phyloP scores from a whole-genome alignment of 1,140 invertebrate species.

The Gryllus bimaculatus region DNA sequence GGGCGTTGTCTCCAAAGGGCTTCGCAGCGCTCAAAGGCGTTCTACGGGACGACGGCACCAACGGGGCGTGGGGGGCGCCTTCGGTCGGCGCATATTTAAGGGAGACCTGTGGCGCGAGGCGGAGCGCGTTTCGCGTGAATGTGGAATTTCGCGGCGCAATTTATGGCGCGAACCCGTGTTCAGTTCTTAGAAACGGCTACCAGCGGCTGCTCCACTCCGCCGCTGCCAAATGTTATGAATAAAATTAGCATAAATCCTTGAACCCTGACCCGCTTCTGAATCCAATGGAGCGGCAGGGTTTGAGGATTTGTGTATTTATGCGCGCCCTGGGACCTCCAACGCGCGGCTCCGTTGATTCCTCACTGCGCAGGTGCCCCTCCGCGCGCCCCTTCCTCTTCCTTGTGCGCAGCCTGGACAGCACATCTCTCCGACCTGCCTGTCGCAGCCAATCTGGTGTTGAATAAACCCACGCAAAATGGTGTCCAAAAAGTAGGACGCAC shows the following conservation, averaged over 20 bases:
- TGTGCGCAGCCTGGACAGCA: no score
- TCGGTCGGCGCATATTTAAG: neutral
- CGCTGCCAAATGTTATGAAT: neutral
- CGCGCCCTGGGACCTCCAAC: no score
- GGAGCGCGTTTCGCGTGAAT: neutral
- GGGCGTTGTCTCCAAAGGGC: neutral
- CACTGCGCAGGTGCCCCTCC: no score
- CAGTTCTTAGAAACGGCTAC: neutral
- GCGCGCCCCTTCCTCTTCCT: no score
- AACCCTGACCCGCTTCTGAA: neutral
- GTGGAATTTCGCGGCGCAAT: neutral
- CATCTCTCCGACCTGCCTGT: no score
- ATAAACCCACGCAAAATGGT: no score
- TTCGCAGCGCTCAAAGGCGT: neutral
- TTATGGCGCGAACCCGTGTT: neutral
- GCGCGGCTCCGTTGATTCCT: no score
- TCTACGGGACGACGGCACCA: neutral
- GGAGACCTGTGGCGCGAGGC: neutral
- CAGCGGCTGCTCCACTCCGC: neutral
- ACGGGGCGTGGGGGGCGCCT: neutral
- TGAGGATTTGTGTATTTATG: no score
- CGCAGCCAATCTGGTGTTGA: no score
- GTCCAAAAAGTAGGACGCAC: no score
- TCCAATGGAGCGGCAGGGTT: no score
- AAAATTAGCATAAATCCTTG: neutral